phyloP scores from a whole-genome alignment of 2,888 invertebrate genomes.

The Chrysotoxum bicinctum region DNA sequence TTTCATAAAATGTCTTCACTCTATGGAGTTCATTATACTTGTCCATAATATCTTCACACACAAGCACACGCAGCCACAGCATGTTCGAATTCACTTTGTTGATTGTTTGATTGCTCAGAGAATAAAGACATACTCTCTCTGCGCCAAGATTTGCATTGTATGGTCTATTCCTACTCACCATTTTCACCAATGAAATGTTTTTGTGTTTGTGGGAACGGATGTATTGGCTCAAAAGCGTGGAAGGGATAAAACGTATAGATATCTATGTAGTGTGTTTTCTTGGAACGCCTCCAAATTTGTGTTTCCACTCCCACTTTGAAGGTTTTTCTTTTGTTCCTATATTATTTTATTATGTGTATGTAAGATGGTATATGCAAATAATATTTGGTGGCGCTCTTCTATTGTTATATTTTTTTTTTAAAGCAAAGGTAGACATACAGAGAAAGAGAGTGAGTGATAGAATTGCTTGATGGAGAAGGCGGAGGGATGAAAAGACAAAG shows the following conservation, averaged over 20 bases:
- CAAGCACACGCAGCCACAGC: neutral
- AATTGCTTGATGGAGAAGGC: too few relatives aligned
- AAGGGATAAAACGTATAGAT: slow-evolving; percentile 52
- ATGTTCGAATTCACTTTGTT: slow-evolving; percentile 26
- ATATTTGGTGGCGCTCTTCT: neutral
- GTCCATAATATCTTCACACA: neutral
- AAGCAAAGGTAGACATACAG: neutral
- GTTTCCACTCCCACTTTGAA: slow-evolving; percentile 45
- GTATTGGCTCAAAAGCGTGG: slow-evolving; percentile 9
- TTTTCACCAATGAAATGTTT: slow-evolving; percentile 53
- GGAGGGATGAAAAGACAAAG: neutral
- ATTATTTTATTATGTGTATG: slow-evolving; percentile 18
- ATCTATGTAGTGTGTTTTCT: slow-evolving; percentile 36
- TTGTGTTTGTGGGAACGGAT: neutral
- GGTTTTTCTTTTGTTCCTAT: neutral
- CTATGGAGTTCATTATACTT: neutral
- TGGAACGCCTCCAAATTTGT: slow-evolving; percentile 59
- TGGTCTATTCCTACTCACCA: slow-evolving; percentile 25
- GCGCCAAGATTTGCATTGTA: slow-evolving; percentile 27
- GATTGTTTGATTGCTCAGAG: neutral
- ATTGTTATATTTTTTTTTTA: neutral
- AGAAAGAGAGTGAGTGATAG: neutral
- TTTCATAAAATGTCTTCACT: neutral
- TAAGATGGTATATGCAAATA: neutral
- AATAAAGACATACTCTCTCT: slow-evolving; percentile 18